Conservation (phyloP, 2,888 invertebrate genomes). For the Brenthis ino region DNA sequence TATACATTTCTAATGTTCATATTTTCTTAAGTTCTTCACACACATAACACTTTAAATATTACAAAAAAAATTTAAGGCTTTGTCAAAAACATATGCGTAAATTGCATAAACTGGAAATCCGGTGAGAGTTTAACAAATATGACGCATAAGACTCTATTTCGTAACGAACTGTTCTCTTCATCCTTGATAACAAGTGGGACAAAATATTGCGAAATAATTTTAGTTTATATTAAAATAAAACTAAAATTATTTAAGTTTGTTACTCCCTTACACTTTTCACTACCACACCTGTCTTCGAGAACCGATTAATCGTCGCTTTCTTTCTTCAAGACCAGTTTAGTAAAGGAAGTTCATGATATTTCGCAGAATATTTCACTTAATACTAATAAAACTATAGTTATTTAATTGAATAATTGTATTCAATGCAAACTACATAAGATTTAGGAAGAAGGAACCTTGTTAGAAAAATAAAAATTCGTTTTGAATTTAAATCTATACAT, state of each 20-base stretch:
- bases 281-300: constrained; percentile 32
- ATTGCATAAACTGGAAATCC: constrained; percentile 21
- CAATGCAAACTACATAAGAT: too few relatives aligned
- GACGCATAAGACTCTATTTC: constrained; percentile 17
- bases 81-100: constrained; percentile 3
- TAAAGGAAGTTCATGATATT: constrained; percentile 22
- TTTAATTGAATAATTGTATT: not conserved
- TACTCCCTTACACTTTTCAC: constrained; percentile 5
- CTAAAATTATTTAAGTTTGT: not conserved
- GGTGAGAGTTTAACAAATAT: constrained; percentile 23
- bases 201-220: not conserved
- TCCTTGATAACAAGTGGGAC: not conserved
- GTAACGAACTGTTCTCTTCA: constrained; percentile 9
- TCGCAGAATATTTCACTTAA: not conserved
- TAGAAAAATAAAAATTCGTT: too few relatives aligned
- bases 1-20: too few relatives aligned
- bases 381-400: not conserved
- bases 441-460: too few relatives aligned
- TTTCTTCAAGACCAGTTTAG: constrained; percentile 21
- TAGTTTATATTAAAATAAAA: not conserved
- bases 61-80: not conserved
- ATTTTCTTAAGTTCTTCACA: too few relatives aligned
- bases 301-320: constrained; percentile 30
- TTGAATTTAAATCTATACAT: too few relatives aligned
- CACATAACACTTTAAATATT: not conserved